Conservation (phyloP, 2,888 invertebrate species). For the Hemithea aestivaria region DNA sequence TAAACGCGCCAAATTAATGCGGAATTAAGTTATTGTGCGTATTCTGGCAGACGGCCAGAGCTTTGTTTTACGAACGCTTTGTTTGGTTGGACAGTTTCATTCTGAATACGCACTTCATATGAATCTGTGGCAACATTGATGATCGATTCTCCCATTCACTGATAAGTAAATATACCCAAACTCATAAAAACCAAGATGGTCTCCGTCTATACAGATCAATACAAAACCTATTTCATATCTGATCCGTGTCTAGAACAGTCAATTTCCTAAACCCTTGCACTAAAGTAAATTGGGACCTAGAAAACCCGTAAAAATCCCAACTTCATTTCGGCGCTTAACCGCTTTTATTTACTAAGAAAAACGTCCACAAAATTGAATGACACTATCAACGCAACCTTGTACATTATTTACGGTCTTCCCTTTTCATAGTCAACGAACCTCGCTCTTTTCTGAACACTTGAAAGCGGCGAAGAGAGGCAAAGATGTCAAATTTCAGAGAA, state of each 20-base stretch:
- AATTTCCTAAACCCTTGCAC: too few species aligned
- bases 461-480: slow-evolving; percentile 38
- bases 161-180: too few species aligned
- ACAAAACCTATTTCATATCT: too few species aligned
- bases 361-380: slow-evolving; percentile 18
- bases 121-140: too few species aligned
- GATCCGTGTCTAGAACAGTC: too few species aligned
- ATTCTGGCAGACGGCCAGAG: slow-evolving; percentile 27
- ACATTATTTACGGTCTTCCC: slow-evolving; percentile 24
- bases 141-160: too few species aligned
- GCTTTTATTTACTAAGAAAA: slow-evolving; percentile 23
- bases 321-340: slow-evolving; percentile 16
- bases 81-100: slow-evolving; percentile 13
- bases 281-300: background rate
- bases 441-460: slow-evolving; percentile 37
- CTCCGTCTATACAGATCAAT: too few species aligned
- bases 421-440: slow-evolving; percentile 25
- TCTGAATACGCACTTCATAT: too few species aligned
- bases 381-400: slow-evolving; percentile 23
- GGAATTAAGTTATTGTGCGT: slow-evolving; percentile 46
- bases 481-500: slow-evolving; percentile 65
- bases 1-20: slow-evolving; percentile 42
- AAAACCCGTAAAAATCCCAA: slow-evolving; percentile 6
- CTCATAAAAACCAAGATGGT: too few species aligned
- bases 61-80: slow-evolving; percentile 24